Evolutionary conservation across 2,888 invertebrate genomes (phyloP), one percentile per base, ranked within the genome.

Genomic region (Mimumesa dahlbomi): DNA sequence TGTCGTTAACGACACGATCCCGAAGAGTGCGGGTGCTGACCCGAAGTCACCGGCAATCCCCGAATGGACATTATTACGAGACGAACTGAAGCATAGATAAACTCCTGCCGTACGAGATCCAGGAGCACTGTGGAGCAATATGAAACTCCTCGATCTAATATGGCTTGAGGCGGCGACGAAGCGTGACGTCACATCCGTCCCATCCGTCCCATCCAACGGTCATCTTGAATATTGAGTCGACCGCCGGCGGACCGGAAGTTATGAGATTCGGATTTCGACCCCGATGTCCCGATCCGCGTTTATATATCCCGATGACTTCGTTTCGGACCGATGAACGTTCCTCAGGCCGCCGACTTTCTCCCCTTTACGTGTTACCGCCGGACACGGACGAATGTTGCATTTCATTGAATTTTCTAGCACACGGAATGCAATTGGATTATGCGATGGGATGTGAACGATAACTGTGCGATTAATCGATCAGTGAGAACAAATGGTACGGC

Each of bases 211-310:
- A 79, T 81, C 77, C 83, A 79, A 78, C 82, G 89, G 89, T 88
- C 89, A 89, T 89, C 88, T 88, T 86, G 88, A 87, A 89, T 89
- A 89, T 89, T 88, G 88, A 87, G 87, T 84, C 86, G 81, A 84
- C 85, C 84, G 81, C 79, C 86, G 78, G 59, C 87, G 82, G 81
- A 85, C 83, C 85, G 87, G 86, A 89, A 89, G 89, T 87, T 89
- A 89, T 89, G 89, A 89, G 87, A 88, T 88, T 86, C 85, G 84
- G 82, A 87, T 86, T 85, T 75, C 85, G 70, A 73, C 78, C 83
- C 84, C 82, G 77, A 75, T 80, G 73, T 72, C 79, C 65, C 76
- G 76, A 77, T 74, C 66, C 50, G 52, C 75, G 70, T 73, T 78
- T 77, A 75, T 78, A 79, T 79, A 75, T 79, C 70, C 75, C 75